Base-by-base conservation (phyloP, 92 coral and sea anemone genomes). In the Epizoanthus illoricatus region DNA sequence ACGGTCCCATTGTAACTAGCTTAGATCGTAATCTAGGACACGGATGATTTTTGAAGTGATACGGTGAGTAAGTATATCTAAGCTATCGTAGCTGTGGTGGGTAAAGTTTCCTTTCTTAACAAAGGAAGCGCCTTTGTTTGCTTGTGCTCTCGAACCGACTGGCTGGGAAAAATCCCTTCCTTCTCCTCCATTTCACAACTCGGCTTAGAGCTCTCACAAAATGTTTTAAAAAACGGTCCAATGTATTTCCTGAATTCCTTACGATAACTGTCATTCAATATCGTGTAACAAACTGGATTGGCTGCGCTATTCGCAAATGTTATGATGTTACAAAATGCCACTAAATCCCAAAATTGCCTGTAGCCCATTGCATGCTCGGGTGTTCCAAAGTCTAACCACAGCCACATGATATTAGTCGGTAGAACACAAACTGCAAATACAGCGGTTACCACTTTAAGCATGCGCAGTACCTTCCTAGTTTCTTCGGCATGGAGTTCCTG, bases 251-350 rank as follows among this genome's bases (percentile, higher is more conserved):
- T 60, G 65, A 76, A 59, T 80, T 85, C 93, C 18, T 62, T 83
- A 5, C 97, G 83, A 74, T 86, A 93, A 69, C 78, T 88, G 45
- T 91, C 97, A 75, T 87, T 88, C 61, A 88, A 84, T 71, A 93
- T 88, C 43, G 90, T 84, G 65, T 93, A 93, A 66, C 94, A 91
- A 24, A 93, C 84, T 11, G 97, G 97, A 84, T 93, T 93, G n/a
- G 94, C 92, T 0, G 94, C 97, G 68, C 97, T 93, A 87, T 93
- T 93, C 40, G 97, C 92, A 81, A 93, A 93, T 2, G 94, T 88
- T 62, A 93, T 71, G 42, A 93, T 88, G 75, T 93, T 84, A 55
- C 92, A 87, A 62, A 90, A 86, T 40, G 92, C 90, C 17, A 93
- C 89, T 19, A 93, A 69, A 41, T 91, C 97, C 92, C 92, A 86